Percentiles rank a stretch among this genome's conserved stretches.
Conservation (phyloP, 2,888 invertebrate species). For the Macropis europaea region DNA sequence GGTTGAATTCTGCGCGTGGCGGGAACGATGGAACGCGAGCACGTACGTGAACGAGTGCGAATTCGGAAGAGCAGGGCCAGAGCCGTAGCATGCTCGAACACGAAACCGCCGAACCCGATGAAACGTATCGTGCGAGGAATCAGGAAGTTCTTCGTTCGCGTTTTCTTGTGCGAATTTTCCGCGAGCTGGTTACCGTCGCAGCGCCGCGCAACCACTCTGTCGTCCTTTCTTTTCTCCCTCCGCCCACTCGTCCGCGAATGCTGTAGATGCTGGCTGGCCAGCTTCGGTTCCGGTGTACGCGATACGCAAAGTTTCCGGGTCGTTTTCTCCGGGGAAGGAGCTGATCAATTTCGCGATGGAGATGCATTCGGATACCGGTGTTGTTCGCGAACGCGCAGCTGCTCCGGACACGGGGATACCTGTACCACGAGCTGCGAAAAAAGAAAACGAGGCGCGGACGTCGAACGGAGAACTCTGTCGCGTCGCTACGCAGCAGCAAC, state of each 20-base stretch:
- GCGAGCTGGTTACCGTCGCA: too few species aligned
- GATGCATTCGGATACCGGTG: constrained; percentile 39
- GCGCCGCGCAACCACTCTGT: too few species aligned
- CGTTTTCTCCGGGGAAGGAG: constrained; percentile 45
- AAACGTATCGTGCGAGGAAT: too few species aligned
- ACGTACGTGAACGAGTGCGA: too few species aligned
- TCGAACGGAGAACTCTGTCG: constrained; percentile 2
- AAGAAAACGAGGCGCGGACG: constrained; percentile 8
- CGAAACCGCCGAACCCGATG: too few species aligned
- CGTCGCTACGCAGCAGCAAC: constrained; percentile 15
- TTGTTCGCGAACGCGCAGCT: constrained; percentile 41
- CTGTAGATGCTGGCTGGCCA: constrained; percentile 16
- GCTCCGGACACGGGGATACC: constrained; percentile 30
- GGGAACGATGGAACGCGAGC: too few species aligned
- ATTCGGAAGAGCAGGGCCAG: too few species aligned
- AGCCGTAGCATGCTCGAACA: too few species aligned
- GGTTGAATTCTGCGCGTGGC: too few species aligned
- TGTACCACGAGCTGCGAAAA: constrained; percentile 3
- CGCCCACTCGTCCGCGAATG: background rate
- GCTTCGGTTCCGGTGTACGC: constrained; percentile 48
- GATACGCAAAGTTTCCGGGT: constrained; percentile 54
- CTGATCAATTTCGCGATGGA: constrained; percentile 62
- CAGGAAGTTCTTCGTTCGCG: too few species aligned
- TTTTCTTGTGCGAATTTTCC: too few species aligned
- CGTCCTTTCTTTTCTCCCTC: background rate